Evolutionary conservation across 2,797 vertebrate genomes (phyloP).

Genomic region (Cuculus canorus): DNA sequence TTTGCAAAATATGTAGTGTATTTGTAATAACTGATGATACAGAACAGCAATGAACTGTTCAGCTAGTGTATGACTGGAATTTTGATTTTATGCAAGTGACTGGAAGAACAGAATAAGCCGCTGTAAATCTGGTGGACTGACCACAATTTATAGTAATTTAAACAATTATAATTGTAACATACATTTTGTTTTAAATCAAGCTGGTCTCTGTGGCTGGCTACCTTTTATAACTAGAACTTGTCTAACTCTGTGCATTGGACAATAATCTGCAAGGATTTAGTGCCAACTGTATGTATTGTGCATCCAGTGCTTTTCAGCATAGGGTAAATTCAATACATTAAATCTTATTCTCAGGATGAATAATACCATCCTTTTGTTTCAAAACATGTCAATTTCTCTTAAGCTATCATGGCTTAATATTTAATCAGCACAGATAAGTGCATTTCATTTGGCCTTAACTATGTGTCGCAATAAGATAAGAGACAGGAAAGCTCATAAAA

Average conservation of each 20-base stretch:
- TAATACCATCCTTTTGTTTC: conserved; percentile 54
- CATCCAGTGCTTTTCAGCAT: background rate
- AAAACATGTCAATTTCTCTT: conserved; percentile 58
- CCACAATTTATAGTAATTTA: background rate
- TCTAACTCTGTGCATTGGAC: background rate
- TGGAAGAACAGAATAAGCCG: background rate
- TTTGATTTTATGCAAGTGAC: background rate
- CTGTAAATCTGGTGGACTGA: background rate
- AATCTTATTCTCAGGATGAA: conserved; percentile 16
- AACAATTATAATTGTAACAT: background rate
- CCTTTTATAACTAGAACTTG: background rate
- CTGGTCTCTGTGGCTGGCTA: background rate
- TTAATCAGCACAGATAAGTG: conserved; percentile 61
- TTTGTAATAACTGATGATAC: background rate
- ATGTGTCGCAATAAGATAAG: conserved; percentile 42
- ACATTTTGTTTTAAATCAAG: conserved; percentile 5
- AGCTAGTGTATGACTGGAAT: background rate
- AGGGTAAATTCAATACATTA: background rate
- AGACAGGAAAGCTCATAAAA: conserved; percentile 53
- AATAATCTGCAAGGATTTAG: conserved; percentile 10
- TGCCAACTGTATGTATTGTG: background rate
- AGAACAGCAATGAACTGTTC: background rate
- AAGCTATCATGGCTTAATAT: conserved; percentile 54
- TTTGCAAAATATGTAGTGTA: background rate
- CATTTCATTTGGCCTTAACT: conserved; percentile 67